Base-by-base conservation (phyloP, 92 coral and sea anemone species). In the Phenganax subtilis region DNA sequence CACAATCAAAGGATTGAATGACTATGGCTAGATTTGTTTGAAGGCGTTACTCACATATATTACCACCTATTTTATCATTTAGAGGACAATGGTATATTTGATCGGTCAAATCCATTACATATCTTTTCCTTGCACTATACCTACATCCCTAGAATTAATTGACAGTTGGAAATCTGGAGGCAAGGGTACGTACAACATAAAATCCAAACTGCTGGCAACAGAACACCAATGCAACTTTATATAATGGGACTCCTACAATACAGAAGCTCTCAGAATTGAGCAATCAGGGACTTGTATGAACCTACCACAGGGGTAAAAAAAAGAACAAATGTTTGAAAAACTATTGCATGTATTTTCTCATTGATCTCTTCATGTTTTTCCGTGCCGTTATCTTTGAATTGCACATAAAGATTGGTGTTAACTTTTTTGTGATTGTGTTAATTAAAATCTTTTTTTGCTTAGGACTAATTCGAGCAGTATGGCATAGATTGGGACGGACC, bases 401-500 rank as follows among this genome's bases (percentile, higher is more conserved):
- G 65, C 25, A 6, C 31, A 17, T 65, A 44, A 37, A 37, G 47
- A 17, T 44, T 65, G 30, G 15, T 17, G 15, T 11, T 65, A 11
- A 9, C 16, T 65, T 37, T 37, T 37, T 37, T 37, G 47, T 37
- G 47, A 37, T 37, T 5, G 47, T 37, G 47, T 37, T 37, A 37
- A 37, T 37, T 37, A 37, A 5, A 37, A 37, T 65, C 25, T 11
- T 44, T 0, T 73, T 75, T 15, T 79, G 25, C 75, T 6, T 51
- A 86, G 89, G 89, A 75, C 25, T 81, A 87, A 29, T n/a, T 75
- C 9, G 57, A 83, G 12, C 9, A 47, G 67, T 87, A 87, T 76
- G 87, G 87, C 3, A 70, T 83, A 68, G 89, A 87, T 56, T 76
- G 84, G 84, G 85, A 76, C 55, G 89, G 89, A 5, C 89, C 89